Evolutionary conservation across 2,888 invertebrate genomes (phyloP).

Genomic region (Acronicta aceris): DNA sequence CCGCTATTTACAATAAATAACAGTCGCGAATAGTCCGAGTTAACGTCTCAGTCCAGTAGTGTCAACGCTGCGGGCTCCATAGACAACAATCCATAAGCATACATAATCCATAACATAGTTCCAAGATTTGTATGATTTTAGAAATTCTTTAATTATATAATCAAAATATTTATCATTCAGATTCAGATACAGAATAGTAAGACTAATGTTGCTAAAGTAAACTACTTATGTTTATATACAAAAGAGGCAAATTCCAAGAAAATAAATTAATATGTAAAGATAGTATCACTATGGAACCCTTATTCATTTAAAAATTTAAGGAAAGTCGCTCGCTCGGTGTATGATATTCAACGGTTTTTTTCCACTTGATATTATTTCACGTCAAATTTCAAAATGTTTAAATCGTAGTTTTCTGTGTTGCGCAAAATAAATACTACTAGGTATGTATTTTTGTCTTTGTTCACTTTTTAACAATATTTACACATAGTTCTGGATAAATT

Average conservation of each 20-base stretch:
- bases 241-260: neutral
- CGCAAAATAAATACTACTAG: neutral
- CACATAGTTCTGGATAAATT: neutral
- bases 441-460: neutral
- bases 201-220: neutral
- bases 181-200: no score
- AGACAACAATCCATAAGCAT: slow-evolving; percentile 10
- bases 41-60: slow-evolving; percentile 15
- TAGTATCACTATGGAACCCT: slow-evolving; percentile 26
- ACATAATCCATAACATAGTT: neutral
- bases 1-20: neutral
- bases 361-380: neutral
- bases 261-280: slow-evolving; percentile 2
- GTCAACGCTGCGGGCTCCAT: slow-evolving; percentile 21
- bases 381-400: neutral
- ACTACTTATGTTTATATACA: neutral
- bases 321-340: neutral
- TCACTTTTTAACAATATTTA: neutral
- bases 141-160: neutral
- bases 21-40: slow-evolving; percentile 22
- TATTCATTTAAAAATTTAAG: slow-evolving; percentile 1
- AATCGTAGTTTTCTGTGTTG: neutral
- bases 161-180: neutral
- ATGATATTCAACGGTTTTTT: neutral
- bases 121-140: slow-evolving; percentile 1